Base-by-base conservation (phyloP, 2,888 invertebrate species). In the Apoda limacodes region DNA sequence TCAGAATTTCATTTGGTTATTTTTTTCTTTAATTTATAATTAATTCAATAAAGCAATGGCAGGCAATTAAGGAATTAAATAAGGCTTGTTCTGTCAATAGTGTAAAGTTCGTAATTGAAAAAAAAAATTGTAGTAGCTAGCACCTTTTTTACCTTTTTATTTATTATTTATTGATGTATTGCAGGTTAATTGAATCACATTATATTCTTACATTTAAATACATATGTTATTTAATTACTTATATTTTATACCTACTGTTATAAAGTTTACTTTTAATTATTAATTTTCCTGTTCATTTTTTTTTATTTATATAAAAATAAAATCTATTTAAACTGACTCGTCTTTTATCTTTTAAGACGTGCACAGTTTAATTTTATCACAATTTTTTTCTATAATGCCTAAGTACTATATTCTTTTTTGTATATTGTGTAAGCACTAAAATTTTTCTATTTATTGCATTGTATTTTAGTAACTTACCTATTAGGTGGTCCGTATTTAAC, bases 271-370 rank as follows among this genome's bases (percentile, higher is more conserved):
- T 17, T 17, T 6, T 17, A 7, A 5, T 25, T 10, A n/a, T 14
- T 26, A 7, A 12, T 26, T 14, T 22, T 25, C 14, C 22, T 25
- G 10, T 9, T 21, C 7, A 17, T 17, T 17, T 6, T 24, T 28
- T 17, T 11, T 30, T 22, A 13, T 23, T 30, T 7, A 12, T 30
- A 20, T 25, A 14, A 29, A 6, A 20, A 21, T 35, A 26, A 22
- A 14, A 25, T 14, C 17, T 28, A 25, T 32, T 22, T 29, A 24
- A 47, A 53, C 65, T 74, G 70, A 51, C 65, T 55, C 68, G 49
- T 69, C 72, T 75, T 75, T 70, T 52, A 54, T 45, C 53, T 40
- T 33, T 50, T 47, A 72, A 74, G 70, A 70, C 42, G 55, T 52
- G 46, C 34, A 43, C 55, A 57, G 55, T 53, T 9, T 10, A 17